Percentiles rank a stretch among this genome's conserved stretches.
Evolutionary conservation across 2,797 vertebrate genomes (phyloP).

Genomic region (Eleutherodactylus coqui): DNA sequence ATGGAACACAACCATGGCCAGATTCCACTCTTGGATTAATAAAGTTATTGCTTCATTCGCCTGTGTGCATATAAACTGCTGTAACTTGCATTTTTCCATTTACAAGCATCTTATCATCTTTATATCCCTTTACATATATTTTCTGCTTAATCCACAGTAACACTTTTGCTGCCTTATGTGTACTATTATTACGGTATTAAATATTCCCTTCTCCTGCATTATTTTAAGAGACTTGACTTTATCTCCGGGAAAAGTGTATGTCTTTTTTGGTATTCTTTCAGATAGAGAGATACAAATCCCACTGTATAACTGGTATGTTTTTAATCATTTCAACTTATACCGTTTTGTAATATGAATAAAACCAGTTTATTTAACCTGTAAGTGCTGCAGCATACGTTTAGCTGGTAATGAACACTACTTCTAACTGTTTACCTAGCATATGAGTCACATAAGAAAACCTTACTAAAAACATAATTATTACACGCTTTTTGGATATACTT

Average conservation of each 20-base stretch:
- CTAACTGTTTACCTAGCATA: too few relatives aligned
- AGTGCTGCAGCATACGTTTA: neutral
- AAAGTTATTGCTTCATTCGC: constrained; percentile 27
- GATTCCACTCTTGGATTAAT: neutral
- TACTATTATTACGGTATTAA: constrained; percentile 45
- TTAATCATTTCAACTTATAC: constrained; percentile 11
- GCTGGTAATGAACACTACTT: too few relatives aligned
- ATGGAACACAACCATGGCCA: neutral
- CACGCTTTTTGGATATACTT: too few relatives aligned
- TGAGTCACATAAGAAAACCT: too few relatives aligned
- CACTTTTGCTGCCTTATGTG: constrained; percentile 20
- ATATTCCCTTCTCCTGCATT: constrained; percentile 34
- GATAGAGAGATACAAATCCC: constrained; percentile 4
- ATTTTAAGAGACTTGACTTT: constrained; percentile 18
- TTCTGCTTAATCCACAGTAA: constrained; percentile 44
- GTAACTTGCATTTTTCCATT: constrained; percentile 1
- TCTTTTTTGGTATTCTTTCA: constrained; percentile 37
- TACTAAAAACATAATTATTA: too few relatives aligned
- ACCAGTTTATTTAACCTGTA: constrained; percentile 15
- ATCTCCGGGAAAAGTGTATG: neutral
- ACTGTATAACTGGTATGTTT: neutral
- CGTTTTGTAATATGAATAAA: neutral
- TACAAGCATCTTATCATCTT: constrained; percentile 42
- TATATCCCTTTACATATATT: constrained; percentile 31
- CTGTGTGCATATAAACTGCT: constrained; percentile 24